Evolutionary conservation across 2,888 invertebrate genomes (phyloP), one percentile per base, ranked within the genome.

Genomic region (Yponomeuta malinellus): DNA sequence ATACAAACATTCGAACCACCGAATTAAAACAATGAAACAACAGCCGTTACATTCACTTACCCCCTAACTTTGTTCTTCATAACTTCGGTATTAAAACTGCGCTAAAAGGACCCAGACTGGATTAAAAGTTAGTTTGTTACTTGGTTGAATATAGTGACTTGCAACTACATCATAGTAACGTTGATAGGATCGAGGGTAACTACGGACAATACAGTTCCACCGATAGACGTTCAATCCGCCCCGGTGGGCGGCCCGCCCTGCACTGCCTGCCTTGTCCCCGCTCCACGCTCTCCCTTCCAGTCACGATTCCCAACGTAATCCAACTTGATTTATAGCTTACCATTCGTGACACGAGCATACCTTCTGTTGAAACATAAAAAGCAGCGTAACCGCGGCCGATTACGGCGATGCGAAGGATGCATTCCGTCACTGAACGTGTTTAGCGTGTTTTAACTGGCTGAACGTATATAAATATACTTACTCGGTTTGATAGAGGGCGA

Each of bases 301-400:
- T 76, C 78, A 79, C 78, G 79, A 75, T 75, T 78, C 75, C 52
- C 43, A 76, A 78, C 76, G 76, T 80, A 81, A 83, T 82, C 84
- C 79, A 77, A 79, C 79, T 52, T 87, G 86, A 90, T 89, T 90
- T 89, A 87, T 87, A 82, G 78, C 77, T 77, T 74, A 76, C 78
- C 78, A 75, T 85, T 83, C 88, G 86, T 89, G 87, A 84, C 87
- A 84, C 85, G 66, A 80, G 77, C 74, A 71, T 71, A 76, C 76
- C 77, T 78, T 81, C 43, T 33, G 68, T 80, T 80, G 79, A 77
- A 52, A 69, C 64, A 63, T 75, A 82, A 84, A 85, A 84, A 82
- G 75, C 76, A 73, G 80, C 81, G 81, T 80, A 82, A 86, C 81
- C 76, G 79, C 79, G 76, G 66, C 12, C n/a, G 48, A 63, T 48